Base-by-base conservation (phyloP, 1,140 invertebrate species). In the Platyscapa corneri region DNA sequence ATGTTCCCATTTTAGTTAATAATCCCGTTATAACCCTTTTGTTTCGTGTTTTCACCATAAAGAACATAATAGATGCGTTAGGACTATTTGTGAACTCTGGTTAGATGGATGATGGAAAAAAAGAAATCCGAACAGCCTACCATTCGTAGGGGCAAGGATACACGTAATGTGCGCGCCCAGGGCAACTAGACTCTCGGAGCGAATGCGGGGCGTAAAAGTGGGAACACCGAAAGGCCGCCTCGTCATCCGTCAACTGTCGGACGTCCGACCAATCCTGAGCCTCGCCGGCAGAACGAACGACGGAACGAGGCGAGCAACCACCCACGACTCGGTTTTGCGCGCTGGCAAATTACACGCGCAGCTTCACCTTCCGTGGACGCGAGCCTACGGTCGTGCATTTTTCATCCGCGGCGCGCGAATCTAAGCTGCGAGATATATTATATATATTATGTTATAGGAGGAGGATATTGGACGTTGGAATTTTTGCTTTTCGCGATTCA, bases 181-280 rank as follows among this genome's bases (percentile, higher is more conserved):
- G 90, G 89, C 88, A 89, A 88, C 56, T 79, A 2, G 46, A 16
- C 84, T 70, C 20, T 20, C 53, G 82, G 78, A 53, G 72, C 42
- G 78, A 80, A 83, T 65, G 42, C 67, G 34, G 77, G 60, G 70
- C 53, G 72, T 56, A 56, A 83, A 87, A 84, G 83, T 64, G 56
- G 65, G 42, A 84, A 88, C 78, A 87, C 88, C 90, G 88, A 90
- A 87, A 90, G 92, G 91, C 92, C 90, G 92, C 88, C 92, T 93
- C 90, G 90, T 93, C 90, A 93, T 93, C 89, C 92, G 92, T 93
- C 92, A 93, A 92, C 88, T 93, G 92, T 93, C 92, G 92, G 90
- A 90, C 90, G 86, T 88, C 89, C 87, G 88, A 89, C 92, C 92
- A 93, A 93, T 93, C 92, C 92, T 90, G 89, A 75, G 79, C 85